phyloP scores from a whole-genome alignment of 1,140 invertebrate species.

The Acromyrmex heyeri region DNA sequence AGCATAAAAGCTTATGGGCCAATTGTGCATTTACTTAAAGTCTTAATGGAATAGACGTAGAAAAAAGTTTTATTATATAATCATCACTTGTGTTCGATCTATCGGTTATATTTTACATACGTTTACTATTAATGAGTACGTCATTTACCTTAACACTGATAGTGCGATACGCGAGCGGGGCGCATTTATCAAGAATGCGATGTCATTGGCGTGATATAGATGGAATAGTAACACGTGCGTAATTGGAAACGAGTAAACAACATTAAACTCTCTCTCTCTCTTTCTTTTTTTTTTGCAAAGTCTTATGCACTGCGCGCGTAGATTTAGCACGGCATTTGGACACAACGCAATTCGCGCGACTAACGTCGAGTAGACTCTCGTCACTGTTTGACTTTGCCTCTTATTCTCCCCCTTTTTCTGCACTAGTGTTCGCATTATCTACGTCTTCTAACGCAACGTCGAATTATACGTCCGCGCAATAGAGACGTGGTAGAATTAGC shows the following conservation, averaged over 20 bases:
- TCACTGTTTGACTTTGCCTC: slow-evolving; percentile 77
- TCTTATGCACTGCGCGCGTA: background rate
- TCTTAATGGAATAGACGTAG: background rate
- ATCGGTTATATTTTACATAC: background rate
- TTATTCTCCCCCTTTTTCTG: slow-evolving; percentile 75
- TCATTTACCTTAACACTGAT: slow-evolving; percentile 34
- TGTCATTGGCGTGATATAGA: slow-evolving; percentile 9
- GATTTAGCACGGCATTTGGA: slow-evolving; percentile 15
- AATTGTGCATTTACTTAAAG: background rate
- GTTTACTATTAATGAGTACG: background rate
- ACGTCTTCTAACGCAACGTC: slow-evolving; percentile 53
- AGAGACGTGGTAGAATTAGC: background rate
- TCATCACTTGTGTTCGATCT: background rate
- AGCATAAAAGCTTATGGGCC: background rate
- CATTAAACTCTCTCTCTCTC: background rate
- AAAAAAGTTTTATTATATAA: background rate
- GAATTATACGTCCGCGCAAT: slow-evolving; percentile 26
- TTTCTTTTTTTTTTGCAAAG: background rate
- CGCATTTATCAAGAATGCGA: background rate
- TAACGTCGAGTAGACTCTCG: slow-evolving; percentile 61
- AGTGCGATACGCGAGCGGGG: background rate
- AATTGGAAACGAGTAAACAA: background rate
- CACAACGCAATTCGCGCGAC: slow-evolving; percentile 39
- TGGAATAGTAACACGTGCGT: background rate
- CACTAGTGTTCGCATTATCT: slow-evolving; percentile 65